Evolutionary conservation across 2,888 invertebrate genomes (phyloP).

Genomic region (Acholoe squamosa): DNA sequence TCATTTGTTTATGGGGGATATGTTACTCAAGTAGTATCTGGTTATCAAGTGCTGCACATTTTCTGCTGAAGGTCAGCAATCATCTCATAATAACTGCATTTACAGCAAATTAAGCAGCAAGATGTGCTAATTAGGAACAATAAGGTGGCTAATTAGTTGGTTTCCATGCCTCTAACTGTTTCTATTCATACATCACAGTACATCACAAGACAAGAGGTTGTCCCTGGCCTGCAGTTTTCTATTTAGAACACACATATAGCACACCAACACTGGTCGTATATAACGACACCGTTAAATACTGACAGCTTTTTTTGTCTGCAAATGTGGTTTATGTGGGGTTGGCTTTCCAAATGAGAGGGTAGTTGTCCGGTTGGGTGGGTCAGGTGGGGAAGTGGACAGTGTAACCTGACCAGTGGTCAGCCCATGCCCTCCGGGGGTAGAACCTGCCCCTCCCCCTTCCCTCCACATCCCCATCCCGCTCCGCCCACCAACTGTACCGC

Average conservation of each 20-base stretch:
- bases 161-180: not conserved
- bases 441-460: not conserved
- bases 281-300: not conserved
- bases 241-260: too few species aligned
- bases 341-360: constrained; percentile 24
- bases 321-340: constrained; percentile 46
- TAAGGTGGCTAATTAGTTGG: not conserved
- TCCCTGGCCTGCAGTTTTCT: too few species aligned
- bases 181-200: not conserved
- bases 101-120: not conserved
- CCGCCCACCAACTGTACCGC: constrained; percentile 53
- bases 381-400: not conserved
- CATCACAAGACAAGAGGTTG: too few species aligned
- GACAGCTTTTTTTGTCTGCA: constrained; percentile 43
- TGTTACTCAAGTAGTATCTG: not conserved
- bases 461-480: not conserved
- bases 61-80: not conserved
- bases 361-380: not conserved
- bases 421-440: not conserved
- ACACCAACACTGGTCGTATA: too few species aligned
- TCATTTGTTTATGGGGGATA: constrained; percentile 11
- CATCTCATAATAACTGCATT: not conserved
- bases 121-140: not conserved
- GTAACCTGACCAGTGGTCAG: constrained; percentile 54
- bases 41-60: not conserved